These are phyloP conservation scores for Drosophila mulleri DNA, from an alignment of 2,888 invertebrate genomes.

Conservation along the genomic window DNA sequence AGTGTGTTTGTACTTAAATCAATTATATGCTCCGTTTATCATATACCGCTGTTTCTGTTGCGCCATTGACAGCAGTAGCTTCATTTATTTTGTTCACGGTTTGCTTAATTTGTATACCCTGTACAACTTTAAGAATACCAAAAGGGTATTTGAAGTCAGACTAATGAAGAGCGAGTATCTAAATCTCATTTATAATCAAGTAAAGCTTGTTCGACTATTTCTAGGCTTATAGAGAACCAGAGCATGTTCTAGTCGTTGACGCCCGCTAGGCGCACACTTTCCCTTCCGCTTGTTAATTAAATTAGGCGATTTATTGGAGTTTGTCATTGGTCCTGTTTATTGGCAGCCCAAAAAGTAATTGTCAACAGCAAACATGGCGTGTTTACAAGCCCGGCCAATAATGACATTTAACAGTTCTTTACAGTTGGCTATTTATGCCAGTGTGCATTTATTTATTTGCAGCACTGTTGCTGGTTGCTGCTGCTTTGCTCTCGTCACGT, in stretches of 20 bases:
- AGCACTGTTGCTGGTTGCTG: conserved; percentile 27
- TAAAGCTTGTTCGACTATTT: neutral
- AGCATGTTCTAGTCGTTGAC: neutral
- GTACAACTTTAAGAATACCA: neutral
- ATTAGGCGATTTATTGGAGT: conserved; percentile 51
- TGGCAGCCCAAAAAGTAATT: conserved; percentile 18
- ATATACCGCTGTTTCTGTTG: conserved; percentile 16
- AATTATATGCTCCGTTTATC: conserved; percentile 69
- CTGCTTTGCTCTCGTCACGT: conserved; percentile 35
- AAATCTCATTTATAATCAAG: too few species aligned
- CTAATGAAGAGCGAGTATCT: neutral
- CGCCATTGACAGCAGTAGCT: conserved; percentile 5
- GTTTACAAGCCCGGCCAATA: conserved; percentile 5
- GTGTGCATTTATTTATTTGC: conserved; percentile 35
- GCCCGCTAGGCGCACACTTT: neutral
- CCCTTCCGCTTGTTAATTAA: conserved; percentile 47
- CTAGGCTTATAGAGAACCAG: neutral
- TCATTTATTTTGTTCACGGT: conserved; percentile 14
- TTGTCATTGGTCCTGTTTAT: conserved; percentile 18
- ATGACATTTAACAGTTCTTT: conserved; percentile 23
- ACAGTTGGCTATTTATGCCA: conserved; percentile 17
- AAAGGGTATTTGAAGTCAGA: neutral
- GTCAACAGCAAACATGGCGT: conserved; percentile 15
- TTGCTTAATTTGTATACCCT: conserved; percentile 12
- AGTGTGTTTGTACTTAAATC: conserved; percentile 61